Evolutionary conservation across 2,888 invertebrate species (phyloP).

Genomic region (Drosophila birchii): DNA sequence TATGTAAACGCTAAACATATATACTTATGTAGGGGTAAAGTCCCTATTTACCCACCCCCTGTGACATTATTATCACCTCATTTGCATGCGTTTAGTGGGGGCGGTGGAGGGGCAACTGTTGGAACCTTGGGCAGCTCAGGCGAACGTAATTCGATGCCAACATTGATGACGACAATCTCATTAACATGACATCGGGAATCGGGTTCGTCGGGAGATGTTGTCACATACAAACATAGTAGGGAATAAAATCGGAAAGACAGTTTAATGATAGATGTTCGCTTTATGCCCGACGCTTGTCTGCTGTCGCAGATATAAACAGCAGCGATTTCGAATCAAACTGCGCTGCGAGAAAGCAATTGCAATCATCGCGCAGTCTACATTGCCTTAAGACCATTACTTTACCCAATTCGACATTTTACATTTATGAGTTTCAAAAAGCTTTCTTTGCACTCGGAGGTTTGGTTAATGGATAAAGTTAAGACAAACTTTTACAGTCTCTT

Average conservation of each 20-base stretch:
- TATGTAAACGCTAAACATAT: conserved; percentile 25
- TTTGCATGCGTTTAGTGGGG: conserved; percentile 63
- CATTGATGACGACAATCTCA: conserved; percentile 69
- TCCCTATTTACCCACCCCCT: not conserved
- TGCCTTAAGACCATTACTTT: not conserved
- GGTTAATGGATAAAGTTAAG: not conserved
- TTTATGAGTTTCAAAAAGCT: conserved; percentile 2
- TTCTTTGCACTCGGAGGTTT: conserved; percentile 17
- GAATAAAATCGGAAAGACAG: conserved; percentile 47
- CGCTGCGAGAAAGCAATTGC: conserved; percentile 7
- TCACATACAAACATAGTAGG: conserved; percentile 57
- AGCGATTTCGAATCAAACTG: conserved; percentile 24
- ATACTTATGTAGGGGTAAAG: conserved; percentile 3
- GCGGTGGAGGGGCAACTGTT: conserved; percentile 34
- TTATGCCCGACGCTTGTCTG: conserved; percentile 35
- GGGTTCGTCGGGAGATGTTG: conserved; percentile 40
- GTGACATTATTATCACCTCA: conserved; percentile 60
- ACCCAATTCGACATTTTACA: not conserved
- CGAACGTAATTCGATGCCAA: conserved; percentile 65
- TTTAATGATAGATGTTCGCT: conserved; percentile 43
- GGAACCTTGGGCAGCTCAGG: conserved; percentile 59
- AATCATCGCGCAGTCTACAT: not conserved
- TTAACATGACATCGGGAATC: conserved; percentile 66
- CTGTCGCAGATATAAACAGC: conserved; percentile 23
- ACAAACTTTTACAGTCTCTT: conserved; percentile 29